A percentile compares a stretch with the other conserved stretches of the same genome.
phyloP scores from a whole-genome alignment of 2,888 invertebrate genomes.

The Nomada fabriciana region DNA sequence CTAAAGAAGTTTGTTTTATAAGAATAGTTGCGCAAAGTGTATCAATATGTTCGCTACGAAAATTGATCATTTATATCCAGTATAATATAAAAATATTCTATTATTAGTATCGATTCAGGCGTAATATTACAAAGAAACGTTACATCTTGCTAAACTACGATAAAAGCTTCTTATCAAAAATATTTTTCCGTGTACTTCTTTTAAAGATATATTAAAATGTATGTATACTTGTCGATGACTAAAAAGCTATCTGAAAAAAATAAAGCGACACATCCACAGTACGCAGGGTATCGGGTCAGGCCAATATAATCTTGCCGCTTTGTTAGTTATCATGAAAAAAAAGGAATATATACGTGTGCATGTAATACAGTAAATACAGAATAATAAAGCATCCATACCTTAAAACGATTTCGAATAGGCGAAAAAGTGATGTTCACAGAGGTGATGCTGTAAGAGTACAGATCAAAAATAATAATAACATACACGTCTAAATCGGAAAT shows the following conservation, averaged over 20 bases:
- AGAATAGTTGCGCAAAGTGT: neutral
- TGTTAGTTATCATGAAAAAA: constrained; percentile 68
- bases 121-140: constrained; percentile 29
- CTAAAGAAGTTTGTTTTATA: neutral
- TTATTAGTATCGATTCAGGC: constrained; percentile 22
- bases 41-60: neutral
- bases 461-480: constrained; percentile 30
- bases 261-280: constrained; percentile 27
- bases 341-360: constrained; percentile 29
- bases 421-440: constrained; percentile 38
- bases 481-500: constrained; percentile 19
- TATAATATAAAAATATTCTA: constrained; percentile 31
- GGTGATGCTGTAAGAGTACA: constrained; percentile 36
- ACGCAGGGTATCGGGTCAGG: constrained; percentile 37
- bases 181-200: constrained; percentile 10
- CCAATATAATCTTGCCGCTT: constrained; percentile 64
- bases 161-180: constrained; percentile 36
- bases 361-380: constrained; percentile 61
- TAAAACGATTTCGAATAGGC: constrained; percentile 57
- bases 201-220: constrained; percentile 12
- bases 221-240: constrained; percentile 13
- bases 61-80: constrained; percentile 11
- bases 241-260: constrained; percentile 24
- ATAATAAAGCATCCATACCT: constrained; percentile 60
- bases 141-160: constrained; percentile 14